These are phyloP conservation scores for Timema podura DNA, from an alignment of 2,888 invertebrate species.

Conservation along the genomic window DNA sequence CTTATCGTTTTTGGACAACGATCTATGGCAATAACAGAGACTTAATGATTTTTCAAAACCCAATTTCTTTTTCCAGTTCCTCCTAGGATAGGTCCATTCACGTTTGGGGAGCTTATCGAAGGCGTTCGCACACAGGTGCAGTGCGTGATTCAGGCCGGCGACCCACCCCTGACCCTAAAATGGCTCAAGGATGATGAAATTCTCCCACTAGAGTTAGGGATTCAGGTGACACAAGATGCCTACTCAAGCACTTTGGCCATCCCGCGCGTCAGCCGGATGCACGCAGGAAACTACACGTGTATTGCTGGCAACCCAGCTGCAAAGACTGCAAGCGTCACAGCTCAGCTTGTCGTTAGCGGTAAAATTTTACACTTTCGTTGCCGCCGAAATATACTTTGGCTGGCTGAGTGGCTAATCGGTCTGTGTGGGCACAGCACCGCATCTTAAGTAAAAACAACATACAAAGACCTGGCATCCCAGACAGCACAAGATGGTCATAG, in stretches of 20 bases:
- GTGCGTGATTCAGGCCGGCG: conserved; percentile 48
- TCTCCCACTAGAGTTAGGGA: conserved; percentile 42
- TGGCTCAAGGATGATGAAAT: conserved; percentile 48
- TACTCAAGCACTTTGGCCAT: conserved; percentile 43
- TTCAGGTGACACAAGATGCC: conserved; percentile 37
- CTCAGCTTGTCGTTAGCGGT: conserved; percentile 38
- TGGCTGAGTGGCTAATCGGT: conserved; percentile 14
- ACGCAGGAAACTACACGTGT: conserved; percentile 40
- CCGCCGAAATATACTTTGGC: neutral
- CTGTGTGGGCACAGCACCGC: conserved; percentile 20
- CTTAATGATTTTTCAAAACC: conserved; percentile 2
- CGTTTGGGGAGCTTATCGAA: conserved; percentile 38
- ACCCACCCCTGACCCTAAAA: conserved; percentile 45
- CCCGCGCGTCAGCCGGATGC: conserved; percentile 41
- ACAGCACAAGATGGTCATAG: conserved; percentile 21
- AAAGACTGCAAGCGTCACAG: conserved; percentile 36
- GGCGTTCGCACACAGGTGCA: conserved; percentile 41
- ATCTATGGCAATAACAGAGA: neutral
- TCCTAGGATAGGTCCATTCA: conserved; percentile 38
- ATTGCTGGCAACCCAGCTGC: conserved; percentile 37
- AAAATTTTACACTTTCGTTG: neutral
- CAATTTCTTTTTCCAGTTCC: conserved; percentile 33
- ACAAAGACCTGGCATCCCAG: conserved; percentile 3
- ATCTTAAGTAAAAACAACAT: neutral
- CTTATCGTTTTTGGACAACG: conserved; percentile 2